Conservation (phyloP, 2,888 invertebrate genomes). For the Latrodectus hesperus region DNA sequence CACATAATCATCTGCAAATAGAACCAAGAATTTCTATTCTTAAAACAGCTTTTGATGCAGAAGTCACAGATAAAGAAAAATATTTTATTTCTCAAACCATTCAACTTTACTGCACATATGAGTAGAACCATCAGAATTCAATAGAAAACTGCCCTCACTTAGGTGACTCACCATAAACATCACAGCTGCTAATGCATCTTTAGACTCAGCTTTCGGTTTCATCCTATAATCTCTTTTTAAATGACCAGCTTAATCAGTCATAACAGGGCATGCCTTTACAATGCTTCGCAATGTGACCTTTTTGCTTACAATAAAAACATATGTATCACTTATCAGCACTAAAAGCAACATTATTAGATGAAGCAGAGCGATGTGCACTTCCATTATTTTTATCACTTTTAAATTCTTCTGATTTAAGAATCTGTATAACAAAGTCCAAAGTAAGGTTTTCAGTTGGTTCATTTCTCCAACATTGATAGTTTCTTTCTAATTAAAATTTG, state of each 20-base stretch:
- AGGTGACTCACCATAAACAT: slow-evolving; percentile 19
- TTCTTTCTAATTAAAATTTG: slow-evolving; percentile 6
- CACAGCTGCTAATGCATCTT: slow-evolving; percentile 3
- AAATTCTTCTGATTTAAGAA: slow-evolving; percentile 25
- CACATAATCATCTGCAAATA: not conserved
- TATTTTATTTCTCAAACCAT: slow-evolving; percentile 10
- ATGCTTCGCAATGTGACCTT: slow-evolving; percentile 9
- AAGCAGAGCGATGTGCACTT: not conserved
- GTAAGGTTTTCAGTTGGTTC: slow-evolving; percentile 14
- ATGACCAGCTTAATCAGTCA: not conserved
- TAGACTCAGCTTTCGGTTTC: slow-evolving; percentile 17
- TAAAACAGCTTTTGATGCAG: slow-evolving; percentile 18
- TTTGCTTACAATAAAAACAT: slow-evolving; percentile 13
- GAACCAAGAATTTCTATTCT: slow-evolving; percentile 18
- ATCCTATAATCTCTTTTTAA: slow-evolving; percentile 14
- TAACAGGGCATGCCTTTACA: slow-evolving; percentile 5
- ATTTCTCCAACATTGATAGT: not conserved
- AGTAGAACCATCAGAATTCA: slow-evolving; percentile 8
- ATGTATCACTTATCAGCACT: slow-evolving; percentile 15
- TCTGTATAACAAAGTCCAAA: slow-evolving; percentile 26
- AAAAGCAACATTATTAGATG: slow-evolving; percentile 21
- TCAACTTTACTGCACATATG: slow-evolving; percentile 11
- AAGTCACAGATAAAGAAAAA: slow-evolving; percentile 13
- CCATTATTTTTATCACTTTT: slow-evolving; percentile 18
- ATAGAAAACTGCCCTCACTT: not conserved